Evolutionary conservation across 2,113 vertebrate species (phyloP), one percentile per base, ranked within the genome.

Genomic region (Chelonoidis abingdonii): DNA sequence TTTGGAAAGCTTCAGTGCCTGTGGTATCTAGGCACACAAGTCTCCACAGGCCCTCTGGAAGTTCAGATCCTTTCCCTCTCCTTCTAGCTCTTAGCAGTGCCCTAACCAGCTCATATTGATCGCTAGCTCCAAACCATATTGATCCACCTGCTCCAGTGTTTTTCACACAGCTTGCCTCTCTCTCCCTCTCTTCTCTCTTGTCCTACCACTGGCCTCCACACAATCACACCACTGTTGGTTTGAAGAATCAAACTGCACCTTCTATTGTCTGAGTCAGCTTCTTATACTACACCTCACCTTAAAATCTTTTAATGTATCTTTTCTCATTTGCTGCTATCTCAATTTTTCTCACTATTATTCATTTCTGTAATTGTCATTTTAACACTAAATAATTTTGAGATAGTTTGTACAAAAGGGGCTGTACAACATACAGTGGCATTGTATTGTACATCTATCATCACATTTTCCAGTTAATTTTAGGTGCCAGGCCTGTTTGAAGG

Each of bases 381-480:
- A 79, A 72, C 27, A 75, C 78, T 84, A 95, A 86, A 95, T 92
- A 44, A 87, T 14, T 87, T 54, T 38, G 27, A 72, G 35, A 72
- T 19, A 41, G 72, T 44, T 78, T 78, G 41, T 54, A 52, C 75
- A 56, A 1, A 81, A 82, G 83, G 87, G 95, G 93, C 86, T 0
- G 2, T 47, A 82, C 52, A 13, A 84, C 65, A 88, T 72, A 49
- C 84, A 94, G 78, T 1, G 8, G 2, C 56, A 19, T 10, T 83
- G 2, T 35, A 52, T 86, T 54, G 14, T 17, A 10, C 25, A 69
- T 84, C 6, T 49, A 38, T 85, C 87, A 87, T 83, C 86, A 25
- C 38, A 87, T 83, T 83, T 84, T 93, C 25, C 27, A 90, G 29
- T 87, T 93, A 85, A 31, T 2, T 85, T 93, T 87, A 75, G 91